Evolutionary conservation across 2,797 vertebrate species (phyloP).

Genomic region (Eidolon dupreanum): DNA sequence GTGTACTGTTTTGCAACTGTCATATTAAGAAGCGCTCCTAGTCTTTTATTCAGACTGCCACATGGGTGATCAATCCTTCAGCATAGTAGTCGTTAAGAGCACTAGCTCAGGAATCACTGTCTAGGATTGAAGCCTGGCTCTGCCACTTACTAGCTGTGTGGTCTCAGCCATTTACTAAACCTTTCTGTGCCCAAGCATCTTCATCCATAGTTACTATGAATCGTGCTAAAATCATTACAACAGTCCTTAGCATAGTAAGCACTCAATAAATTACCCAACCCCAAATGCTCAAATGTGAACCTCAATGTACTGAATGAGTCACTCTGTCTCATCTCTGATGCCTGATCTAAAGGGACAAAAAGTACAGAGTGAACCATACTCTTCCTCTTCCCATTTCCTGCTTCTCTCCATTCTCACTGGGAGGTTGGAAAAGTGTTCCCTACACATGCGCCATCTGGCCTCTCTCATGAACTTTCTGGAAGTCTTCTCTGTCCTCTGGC

Average conservation of each 20-base stretch:
- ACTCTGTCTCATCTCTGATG: background rate
- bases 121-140: background rate
- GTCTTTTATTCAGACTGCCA: background rate
- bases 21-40: background rate
- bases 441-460: background rate
- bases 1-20: background rate
- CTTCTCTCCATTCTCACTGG: background rate
- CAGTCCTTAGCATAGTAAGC: background rate
- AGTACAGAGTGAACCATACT: background rate
- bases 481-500: background rate
- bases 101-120: background rate
- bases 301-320: background rate
- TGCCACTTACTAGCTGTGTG: background rate
- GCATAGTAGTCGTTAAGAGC: background rate
- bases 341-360: background rate
- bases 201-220: background rate
- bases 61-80: background rate
- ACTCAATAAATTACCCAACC: background rate
- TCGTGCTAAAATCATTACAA: background rate
- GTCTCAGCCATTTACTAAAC: background rate
- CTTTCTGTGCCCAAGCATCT: background rate
- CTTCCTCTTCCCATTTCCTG: background rate
- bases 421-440: background rate
- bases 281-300: background rate
- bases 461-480: background rate